phyloP scores from a whole-genome alignment of 1,140 invertebrate species.

The Chironomus tepperi region DNA sequence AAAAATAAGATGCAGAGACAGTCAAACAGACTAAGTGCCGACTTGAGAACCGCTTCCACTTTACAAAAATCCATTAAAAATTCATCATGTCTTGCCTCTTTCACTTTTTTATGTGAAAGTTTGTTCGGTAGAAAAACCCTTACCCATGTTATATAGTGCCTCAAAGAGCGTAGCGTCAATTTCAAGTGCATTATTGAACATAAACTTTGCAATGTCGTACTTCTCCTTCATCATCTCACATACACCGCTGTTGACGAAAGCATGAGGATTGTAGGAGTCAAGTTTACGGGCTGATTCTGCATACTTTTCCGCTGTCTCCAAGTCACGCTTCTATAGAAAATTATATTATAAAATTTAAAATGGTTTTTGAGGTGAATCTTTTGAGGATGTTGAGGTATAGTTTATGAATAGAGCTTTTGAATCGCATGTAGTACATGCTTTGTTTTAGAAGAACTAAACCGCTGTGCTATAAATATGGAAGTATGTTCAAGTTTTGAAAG shows the following conservation, averaged over 20 bases:
- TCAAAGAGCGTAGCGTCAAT: constrained; percentile 79
- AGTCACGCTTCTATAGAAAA: constrained; percentile 61
- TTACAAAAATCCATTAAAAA: background rate
- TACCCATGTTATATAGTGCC: constrained; percentile 84
- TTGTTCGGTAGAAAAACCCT: constrained; percentile 24
- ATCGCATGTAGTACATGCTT: too few species aligned
- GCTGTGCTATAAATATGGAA: too few species aligned
- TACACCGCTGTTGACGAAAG: constrained; percentile 84
- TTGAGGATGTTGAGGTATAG: background rate
- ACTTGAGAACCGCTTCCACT: too few species aligned
- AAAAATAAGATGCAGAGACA: too few species aligned
- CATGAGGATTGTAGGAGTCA: constrained; percentile 72
- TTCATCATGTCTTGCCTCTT: background rate
- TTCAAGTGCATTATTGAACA: constrained; percentile 68
- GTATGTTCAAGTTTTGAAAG: background rate
- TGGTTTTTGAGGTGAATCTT: too few species aligned
- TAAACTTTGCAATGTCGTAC: constrained; percentile 63
- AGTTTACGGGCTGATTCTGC: constrained; percentile 64
- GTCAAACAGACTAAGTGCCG: too few species aligned
- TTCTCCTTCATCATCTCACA: constrained; percentile 66
- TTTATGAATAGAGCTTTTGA: too few species aligned
- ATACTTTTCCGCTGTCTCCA: constrained; percentile 74
- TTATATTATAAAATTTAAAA: too few species aligned
- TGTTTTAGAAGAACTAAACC: background rate
- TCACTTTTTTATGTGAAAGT: constrained; percentile 10